Conservation (phyloP, 1,140 invertebrate species). For the Neodiprion fabricii region DNA sequence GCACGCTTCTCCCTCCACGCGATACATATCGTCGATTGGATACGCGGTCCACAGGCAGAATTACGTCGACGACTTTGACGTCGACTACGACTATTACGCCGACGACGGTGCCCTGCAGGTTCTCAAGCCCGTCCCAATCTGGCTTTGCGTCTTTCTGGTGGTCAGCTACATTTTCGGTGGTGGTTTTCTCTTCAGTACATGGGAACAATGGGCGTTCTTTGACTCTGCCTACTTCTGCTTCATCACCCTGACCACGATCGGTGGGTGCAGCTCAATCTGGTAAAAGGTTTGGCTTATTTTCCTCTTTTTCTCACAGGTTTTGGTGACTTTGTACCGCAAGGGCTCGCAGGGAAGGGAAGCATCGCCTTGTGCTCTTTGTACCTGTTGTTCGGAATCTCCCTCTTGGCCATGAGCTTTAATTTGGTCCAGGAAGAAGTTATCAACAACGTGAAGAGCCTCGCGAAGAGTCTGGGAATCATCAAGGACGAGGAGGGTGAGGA, state of each 20-base stretch:
- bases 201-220: slow-evolving; percentile 90
- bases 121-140: slow-evolving; percentile 85
- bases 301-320: slow-evolving; percentile 66
- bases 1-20: slow-evolving; percentile 60
- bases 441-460: slow-evolving; percentile 83
- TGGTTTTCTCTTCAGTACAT: slow-evolving; percentile 81
- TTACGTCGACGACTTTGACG: slow-evolving; percentile 63
- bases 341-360: slow-evolving; percentile 75
- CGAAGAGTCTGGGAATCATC: slow-evolving; percentile 83
- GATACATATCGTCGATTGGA: slow-evolving; percentile 74
- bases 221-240: slow-evolving; percentile 96
- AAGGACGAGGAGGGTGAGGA: slow-evolving; percentile 76
- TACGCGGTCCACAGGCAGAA: slow-evolving; percentile 68
- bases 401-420: slow-evolving; percentile 99
- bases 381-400: slow-evolving; percentile 93
- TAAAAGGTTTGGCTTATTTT: neutral
- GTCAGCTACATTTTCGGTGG: slow-evolving; percentile 89
- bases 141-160: slow-evolving; percentile 88
- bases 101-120: slow-evolving; percentile 51
- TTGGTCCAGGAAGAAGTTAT: slow-evolving; percentile 93
- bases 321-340: slow-evolving; percentile 91
- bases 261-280: slow-evolving; percentile 40
- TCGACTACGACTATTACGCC: slow-evolving; percentile 60
- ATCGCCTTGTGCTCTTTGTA: slow-evolving; percentile 93
- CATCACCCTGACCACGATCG: slow-evolving; percentile 94